Evolutionary conservation across 2,113 vertebrate genomes (phyloP).

Genomic region (Chaetops frenatus): DNA sequence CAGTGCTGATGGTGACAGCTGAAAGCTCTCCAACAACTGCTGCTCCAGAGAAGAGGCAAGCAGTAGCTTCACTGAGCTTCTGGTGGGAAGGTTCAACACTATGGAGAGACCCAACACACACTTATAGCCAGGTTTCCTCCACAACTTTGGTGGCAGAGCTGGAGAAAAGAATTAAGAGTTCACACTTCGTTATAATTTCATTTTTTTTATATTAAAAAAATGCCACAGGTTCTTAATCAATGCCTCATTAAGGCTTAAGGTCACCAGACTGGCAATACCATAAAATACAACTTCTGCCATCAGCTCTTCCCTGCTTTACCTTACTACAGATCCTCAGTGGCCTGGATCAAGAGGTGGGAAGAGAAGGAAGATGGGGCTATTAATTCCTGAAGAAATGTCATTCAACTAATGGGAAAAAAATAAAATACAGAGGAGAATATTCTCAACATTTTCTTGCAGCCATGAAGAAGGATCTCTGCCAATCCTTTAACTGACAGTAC

Average conservation of each 20-base stretch:
- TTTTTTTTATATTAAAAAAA: background rate
- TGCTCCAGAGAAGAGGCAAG: background rate
- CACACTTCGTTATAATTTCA: background rate
- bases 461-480: background rate
- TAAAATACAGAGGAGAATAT: background rate
- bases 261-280: background rate
- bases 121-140: background rate
- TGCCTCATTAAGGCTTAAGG: background rate
- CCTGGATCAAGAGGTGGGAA: background rate
- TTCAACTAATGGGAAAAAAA: background rate
- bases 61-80: accelerated
- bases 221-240: background rate
- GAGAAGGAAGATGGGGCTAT: background rate
- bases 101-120: background rate
- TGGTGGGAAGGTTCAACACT: background rate
- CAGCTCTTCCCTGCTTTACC: background rate
- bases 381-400: background rate
- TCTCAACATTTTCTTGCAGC: background rate
- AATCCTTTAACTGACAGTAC: background rate
- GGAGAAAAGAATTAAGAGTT: background rate
- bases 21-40: background rate
- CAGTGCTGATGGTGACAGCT: background rate
- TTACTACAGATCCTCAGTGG: background rate
- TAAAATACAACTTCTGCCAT: background rate
- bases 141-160: background rate